Percentiles rank a stretch among this genome's conserved stretches.
Conservation (phyloP, 2,797 vertebrate genomes). For the Carduelis carduelis region DNA sequence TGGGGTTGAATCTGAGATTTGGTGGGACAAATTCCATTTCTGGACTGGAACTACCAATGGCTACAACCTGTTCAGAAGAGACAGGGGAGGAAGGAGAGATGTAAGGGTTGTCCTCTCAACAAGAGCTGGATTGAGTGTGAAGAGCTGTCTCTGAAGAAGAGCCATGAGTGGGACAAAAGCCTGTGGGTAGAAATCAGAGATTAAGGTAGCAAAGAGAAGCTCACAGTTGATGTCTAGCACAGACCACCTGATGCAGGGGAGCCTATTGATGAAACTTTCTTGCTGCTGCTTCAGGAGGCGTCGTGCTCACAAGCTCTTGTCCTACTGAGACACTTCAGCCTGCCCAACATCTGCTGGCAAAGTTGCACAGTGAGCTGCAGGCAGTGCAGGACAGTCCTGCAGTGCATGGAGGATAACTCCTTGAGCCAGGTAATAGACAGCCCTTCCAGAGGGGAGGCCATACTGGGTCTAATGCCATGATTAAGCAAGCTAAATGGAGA, state of each 20-base stretch:
- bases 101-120: not conserved
- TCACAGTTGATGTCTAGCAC: not conserved
- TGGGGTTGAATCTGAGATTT: not conserved
- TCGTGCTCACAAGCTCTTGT: fast-evolving
- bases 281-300: not conserved
- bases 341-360: fast-evolving
- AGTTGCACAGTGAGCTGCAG: fast-evolving
- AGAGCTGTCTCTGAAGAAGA: not conserved
- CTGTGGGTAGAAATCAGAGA: not conserved
- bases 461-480: no score
- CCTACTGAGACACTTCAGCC: not conserved
- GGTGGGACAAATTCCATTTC: not conserved
- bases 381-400: not conserved
- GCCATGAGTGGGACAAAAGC: not conserved
- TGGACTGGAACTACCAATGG: not conserved
- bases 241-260: not conserved
- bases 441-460: fast-evolving
- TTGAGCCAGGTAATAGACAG: not conserved
- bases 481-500: not conserved
- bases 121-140: not conserved
- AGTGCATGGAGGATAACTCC: not conserved
- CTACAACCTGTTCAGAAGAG: not conserved
- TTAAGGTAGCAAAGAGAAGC: not conserved
- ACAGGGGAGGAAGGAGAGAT: not conserved
- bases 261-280: not conserved